Base-by-base conservation (phyloP, 2,797 vertebrate species). In the Enteromius thamalakanensis region DNA sequence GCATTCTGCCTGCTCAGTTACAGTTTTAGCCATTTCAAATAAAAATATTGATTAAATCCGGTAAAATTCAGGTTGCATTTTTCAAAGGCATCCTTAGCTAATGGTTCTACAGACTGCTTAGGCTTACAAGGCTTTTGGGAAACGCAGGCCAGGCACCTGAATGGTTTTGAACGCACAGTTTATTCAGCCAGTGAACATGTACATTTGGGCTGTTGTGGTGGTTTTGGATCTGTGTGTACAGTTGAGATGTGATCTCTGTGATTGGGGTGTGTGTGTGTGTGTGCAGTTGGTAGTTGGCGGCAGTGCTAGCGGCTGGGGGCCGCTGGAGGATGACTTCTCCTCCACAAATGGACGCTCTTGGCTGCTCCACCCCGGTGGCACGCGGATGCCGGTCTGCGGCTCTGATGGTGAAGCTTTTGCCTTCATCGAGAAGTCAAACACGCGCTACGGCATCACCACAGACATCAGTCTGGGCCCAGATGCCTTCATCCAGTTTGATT, bases 391-490 rank as follows among this genome's bases (percentile, higher is more conserved):
- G 0, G 97, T 99, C 72, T 99, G 98, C n/a, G 97, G 98, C 68
- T 99, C 98, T 6, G 93, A 95, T 0, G 98, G 98, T 0, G 96
- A 98, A 15, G 98, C 98, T 9, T 96, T 99, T 11, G 98, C 98
- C 68, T 99, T 99, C 91, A 99, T 99, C 6, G 98, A 99, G 90
- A 99, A 99, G 91, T 98, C 98, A 62, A 98, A 96, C 93, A 99
- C 97, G 7, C 97, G 98, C 83, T 99, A 99, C 0, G 96, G 97
- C 42, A 95, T 99, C 74, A 98, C 96, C 87, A 99, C 98, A 1
- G 98, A 99, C 90, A 96, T 99, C 19, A 97, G 96, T 64, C 91
- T 99, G 91, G 97, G 97, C 0, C 96, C 96, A 87, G 97, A 98
- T 6, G 96, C 98, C 1, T 98, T 99, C 89, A 94, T 99, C 87